phyloP scores from a whole-genome alignment of 30 jellyfish, hydroid and myxozoan species.

The Rhopilema esculentum region DNA sequence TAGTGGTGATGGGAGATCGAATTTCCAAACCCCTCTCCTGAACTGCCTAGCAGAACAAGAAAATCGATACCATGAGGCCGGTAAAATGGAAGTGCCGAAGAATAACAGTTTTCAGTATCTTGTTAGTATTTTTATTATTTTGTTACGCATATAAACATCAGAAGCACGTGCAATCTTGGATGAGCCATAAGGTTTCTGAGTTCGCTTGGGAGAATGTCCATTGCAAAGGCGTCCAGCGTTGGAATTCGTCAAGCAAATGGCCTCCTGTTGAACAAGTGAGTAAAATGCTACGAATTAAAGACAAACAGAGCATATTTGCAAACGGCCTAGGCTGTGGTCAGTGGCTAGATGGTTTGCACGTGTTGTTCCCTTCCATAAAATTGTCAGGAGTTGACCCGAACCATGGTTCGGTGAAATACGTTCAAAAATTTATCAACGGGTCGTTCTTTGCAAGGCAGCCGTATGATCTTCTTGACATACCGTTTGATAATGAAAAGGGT shows the following conservation, averaged over 20 bases:
- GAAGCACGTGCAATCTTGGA: constrained; percentile 52
- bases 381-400: constrained; percentile 83
- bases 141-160: constrained; percentile 18
- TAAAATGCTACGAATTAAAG: constrained; percentile 62
- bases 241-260: constrained; percentile 86
- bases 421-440: constrained; percentile 68
- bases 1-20: too few species aligned
- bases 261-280: constrained; percentile 89
- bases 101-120: constrained; percentile 5
- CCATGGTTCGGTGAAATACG: constrained; percentile 78
- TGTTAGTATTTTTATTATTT: background rate
- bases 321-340: constrained; percentile 94
- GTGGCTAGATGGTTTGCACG: constrained; percentile 84
- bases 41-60: background rate
- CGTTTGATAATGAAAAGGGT: constrained; percentile 41
- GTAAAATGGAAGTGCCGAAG: constrained; percentile 44
- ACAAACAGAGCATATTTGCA: constrained; percentile 83
- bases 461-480: constrained; percentile 63
- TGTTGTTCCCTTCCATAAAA: constrained; percentile 58
- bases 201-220: constrained; percentile 54
- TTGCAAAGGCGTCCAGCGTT: constrained; percentile 62
- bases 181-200: constrained; percentile 44
- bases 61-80: constrained; percentile 18
- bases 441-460: constrained; percentile 79
- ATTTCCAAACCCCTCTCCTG: background rate